Evolutionary conservation across 92 coral and sea anemone species (phyloP).

Genomic region (Micromussa lordhowensis): DNA sequence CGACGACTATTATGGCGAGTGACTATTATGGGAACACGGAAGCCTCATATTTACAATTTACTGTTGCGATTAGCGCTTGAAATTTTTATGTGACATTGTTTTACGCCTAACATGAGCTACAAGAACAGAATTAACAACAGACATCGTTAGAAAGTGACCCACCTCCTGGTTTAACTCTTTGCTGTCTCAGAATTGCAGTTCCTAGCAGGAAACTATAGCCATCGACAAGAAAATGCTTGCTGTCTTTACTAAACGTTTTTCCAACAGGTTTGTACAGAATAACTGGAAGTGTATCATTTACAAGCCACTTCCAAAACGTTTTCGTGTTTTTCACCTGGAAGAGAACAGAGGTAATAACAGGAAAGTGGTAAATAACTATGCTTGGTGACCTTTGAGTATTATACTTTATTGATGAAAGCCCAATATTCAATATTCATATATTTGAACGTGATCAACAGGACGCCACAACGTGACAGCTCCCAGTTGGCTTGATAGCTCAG

Average conservation of each 20-base stretch:
- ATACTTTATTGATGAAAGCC: too few relatives aligned
- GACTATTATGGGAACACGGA: too few relatives aligned
- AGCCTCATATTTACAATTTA: too few relatives aligned
- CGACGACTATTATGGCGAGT: too few relatives aligned
- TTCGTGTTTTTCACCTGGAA: slow-evolving; percentile 50
- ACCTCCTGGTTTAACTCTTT: slow-evolving; percentile 61
- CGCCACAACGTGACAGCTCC: too few relatives aligned
- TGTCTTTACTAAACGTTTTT: slow-evolving; percentile 27
- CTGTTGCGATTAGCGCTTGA: too few relatives aligned
- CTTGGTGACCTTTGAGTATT: neutral
- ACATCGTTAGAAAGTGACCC: neutral
- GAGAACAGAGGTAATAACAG: neutral
- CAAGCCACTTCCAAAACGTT: slow-evolving; percentile 65
- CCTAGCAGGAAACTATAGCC: slow-evolving; percentile 65
- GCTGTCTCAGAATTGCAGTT: slow-evolving; percentile 73
- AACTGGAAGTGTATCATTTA: slow-evolving; percentile 53
- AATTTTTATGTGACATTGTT: too few relatives aligned
- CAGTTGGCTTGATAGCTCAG: too few relatives aligned
- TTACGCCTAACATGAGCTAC: too few relatives aligned
- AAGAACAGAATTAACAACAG: neutral
- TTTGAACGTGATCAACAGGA: too few relatives aligned
- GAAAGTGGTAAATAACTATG: neutral
- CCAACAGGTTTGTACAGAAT: slow-evolving; percentile 46
- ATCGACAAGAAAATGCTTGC: slow-evolving; percentile 47
- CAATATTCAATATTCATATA: too few relatives aligned